Percentiles rank a stretch among this genome's conserved stretches.
These are phyloP conservation scores for Nephrotoma guestfalica DNA, from an alignment of 2,888 invertebrate genomes.

Conservation along the genomic window DNA sequence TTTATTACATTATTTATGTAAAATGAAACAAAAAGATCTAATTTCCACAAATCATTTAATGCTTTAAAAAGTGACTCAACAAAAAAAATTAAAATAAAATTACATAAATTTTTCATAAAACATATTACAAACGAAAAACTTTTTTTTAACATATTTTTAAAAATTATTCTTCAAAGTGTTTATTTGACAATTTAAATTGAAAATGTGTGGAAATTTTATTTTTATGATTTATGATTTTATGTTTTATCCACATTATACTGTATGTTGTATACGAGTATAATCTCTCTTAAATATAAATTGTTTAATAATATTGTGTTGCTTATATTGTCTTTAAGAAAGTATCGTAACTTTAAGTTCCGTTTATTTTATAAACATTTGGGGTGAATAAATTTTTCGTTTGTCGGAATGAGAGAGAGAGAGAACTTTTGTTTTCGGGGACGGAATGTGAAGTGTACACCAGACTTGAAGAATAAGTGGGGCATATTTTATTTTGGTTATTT, in stretches of 20 bases:
- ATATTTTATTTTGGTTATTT: neutral
- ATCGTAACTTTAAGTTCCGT: neutral
- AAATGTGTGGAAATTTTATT: neutral
- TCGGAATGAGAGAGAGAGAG: neutral
- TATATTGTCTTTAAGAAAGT: neutral
- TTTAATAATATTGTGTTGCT: neutral
- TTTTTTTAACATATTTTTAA: neutral
- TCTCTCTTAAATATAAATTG: neutral
- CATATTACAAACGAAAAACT: neutral
- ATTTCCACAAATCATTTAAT: neutral
- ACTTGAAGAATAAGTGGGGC: neutral
- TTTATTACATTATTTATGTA: neutral
- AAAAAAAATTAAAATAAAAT: neutral
- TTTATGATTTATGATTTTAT: neutral
- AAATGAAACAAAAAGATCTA: neutral
- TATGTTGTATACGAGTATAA: neutral
- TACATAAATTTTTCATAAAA: neutral
- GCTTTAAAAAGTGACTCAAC: neutral
- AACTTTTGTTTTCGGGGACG: neutral
- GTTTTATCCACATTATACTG: neutral
- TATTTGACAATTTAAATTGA: neutral
- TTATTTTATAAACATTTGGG: neutral
- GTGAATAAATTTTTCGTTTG: neutral
- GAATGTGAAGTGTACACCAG: neutral
- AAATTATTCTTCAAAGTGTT: neutral